Conservation (phyloP, 2,888 invertebrate genomes). For the Esperia sulphurella region DNA sequence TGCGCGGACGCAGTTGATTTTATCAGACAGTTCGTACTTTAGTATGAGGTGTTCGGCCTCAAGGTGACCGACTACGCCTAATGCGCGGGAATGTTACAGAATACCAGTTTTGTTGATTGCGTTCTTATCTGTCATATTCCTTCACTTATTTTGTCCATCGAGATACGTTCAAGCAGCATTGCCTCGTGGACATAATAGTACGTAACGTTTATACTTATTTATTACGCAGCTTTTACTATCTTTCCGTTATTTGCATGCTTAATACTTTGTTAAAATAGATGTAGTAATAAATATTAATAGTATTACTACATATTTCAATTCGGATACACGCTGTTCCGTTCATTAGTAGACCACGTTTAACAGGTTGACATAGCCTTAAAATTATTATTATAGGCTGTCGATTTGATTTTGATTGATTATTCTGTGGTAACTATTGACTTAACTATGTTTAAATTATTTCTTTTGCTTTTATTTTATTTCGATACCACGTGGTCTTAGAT, state of each 20-base stretch:
- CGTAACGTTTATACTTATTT: constrained; percentile 27
- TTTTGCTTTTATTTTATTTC: too few relatives aligned
- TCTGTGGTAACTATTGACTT: too few relatives aligned
- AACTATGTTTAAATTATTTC: too few relatives aligned
- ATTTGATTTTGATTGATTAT: too few relatives aligned
- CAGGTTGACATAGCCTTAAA: too few relatives aligned
- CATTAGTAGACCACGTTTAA: too few relatives aligned
- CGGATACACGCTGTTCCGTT: constrained; percentile 8
- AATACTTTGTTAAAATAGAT: too few relatives aligned
- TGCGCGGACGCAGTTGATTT: constrained; percentile 28
- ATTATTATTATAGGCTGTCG: too few relatives aligned
- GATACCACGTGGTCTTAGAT: too few relatives aligned
- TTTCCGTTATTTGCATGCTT: too few relatives aligned
- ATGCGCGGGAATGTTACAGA: constrained; percentile 15
- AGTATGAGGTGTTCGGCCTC: constrained; percentile 44
- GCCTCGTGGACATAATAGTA: constrained; percentile 35
- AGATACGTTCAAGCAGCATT: constrained; percentile 28
- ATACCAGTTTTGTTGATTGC: constrained; percentile 28
- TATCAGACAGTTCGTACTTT: constrained; percentile 29
- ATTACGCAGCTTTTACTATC: too few relatives aligned
- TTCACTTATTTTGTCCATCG: constrained; percentile 39
- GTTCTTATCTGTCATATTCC: constrained; percentile 30
- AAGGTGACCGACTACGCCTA: constrained; percentile 52
- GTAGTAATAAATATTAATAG: too few relatives aligned
- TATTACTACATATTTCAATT: constrained; percentile 14